Conservation (phyloP, 2,888 invertebrate genomes). For the Lithophane socia region DNA sequence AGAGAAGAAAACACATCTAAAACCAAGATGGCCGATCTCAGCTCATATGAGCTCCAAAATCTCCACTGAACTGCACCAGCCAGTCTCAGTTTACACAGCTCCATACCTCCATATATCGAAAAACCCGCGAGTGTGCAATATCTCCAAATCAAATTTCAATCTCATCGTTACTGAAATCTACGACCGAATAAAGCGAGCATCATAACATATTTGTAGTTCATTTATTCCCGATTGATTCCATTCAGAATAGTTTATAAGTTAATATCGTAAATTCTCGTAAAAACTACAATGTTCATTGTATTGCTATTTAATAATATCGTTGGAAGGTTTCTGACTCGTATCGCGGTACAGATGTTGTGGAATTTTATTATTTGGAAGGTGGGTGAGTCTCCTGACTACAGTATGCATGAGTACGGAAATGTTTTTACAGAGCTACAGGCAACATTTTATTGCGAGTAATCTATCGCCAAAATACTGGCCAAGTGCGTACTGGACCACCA, state of each 20-base stretch:
- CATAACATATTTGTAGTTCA: constrained; percentile 34
- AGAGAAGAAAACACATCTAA: neutral
- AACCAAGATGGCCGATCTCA: neutral
- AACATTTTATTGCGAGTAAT: too few species aligned
- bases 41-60: neutral
- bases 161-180: constrained; percentile 30
- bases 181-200: neutral
- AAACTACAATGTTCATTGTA: constrained; percentile 31
- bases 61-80: constrained; percentile 13
- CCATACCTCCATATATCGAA: neutral
- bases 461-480: too few species aligned
- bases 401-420: too few species aligned
- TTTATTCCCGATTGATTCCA: constrained; percentile 42
- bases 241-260: constrained; percentile 29
- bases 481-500: too few species aligned
- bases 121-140: neutral
- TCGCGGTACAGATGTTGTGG: constrained; percentile 35
- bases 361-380: neutral
- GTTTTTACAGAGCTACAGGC: too few species aligned
- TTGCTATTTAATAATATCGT: constrained; percentile 52
- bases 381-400: too few species aligned
- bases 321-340: constrained; percentile 26
- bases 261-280: constrained; percentile 39
- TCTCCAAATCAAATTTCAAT: constrained; percentile 42
- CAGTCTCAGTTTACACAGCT: neutral